Conservation (phyloP, 2,113 vertebrate species). For the Bufo bufo region DNA sequence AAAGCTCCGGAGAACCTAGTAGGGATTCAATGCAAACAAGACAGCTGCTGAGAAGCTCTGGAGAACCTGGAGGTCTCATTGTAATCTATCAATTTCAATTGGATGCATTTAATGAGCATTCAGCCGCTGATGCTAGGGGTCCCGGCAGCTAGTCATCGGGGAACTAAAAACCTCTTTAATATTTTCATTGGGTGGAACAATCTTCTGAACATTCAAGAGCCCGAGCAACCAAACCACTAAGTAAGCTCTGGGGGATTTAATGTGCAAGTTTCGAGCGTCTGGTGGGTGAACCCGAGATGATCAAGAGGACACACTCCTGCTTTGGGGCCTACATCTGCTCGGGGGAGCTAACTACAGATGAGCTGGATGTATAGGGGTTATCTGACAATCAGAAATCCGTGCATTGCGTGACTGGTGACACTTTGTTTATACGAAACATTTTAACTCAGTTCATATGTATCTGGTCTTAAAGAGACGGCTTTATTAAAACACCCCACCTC, state of each 20-base stretch:
- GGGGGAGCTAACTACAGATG: conserved; percentile 55
- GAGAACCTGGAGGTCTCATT: background rate
- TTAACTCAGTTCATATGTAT: conserved; percentile 74
- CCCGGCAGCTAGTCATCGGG: too few species aligned
- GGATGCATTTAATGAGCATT: background rate
- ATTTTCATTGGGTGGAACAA: background rate
- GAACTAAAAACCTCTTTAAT: background rate
- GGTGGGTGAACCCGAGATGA: conserved; percentile 62
- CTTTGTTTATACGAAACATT: conserved; percentile 73
- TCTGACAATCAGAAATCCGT: conserved; percentile 72
- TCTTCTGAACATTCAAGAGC: background rate
- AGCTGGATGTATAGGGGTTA: conserved; percentile 66
- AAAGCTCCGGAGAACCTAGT: background rate
- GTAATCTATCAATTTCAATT: background rate
- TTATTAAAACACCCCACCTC: conserved; percentile 76
- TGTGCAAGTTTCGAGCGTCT: background rate
- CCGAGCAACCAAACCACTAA: background rate
- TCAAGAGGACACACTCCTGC: background rate
- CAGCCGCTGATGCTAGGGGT: background rate
- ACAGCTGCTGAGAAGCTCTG: background rate
- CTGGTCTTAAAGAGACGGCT: conserved; percentile 73
- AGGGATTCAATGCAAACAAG: background rate
- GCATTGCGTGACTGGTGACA: conserved; percentile 74
- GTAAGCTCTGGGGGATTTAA: background rate
- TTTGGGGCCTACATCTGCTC: conserved; percentile 51